These are phyloP conservation scores for Nephrotoma appendiculata DNA, from an alignment of 2,888 invertebrate genomes.

Conservation along the genomic window DNA sequence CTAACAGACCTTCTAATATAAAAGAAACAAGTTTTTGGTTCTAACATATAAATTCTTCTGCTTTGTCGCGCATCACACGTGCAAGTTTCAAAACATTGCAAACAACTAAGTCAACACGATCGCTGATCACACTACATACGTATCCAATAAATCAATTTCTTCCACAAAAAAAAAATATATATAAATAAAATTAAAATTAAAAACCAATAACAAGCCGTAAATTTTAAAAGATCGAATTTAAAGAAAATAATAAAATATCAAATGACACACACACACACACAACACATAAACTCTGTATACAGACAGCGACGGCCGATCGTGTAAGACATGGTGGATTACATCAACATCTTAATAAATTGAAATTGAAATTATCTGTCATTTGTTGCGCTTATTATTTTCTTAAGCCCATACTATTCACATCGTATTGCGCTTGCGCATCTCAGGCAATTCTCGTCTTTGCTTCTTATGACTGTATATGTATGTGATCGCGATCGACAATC, in stretches of 20 bases:
- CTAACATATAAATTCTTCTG: not conserved
- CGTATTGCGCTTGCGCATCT: not conserved
- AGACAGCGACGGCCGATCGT: not conserved
- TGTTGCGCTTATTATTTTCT: not conserved
- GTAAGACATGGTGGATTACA: not conserved
- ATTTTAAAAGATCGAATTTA: not conserved
- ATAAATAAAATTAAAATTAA: not conserved
- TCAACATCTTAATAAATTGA: not conserved
- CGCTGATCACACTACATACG: not conserved
- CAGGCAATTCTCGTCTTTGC: not conserved
- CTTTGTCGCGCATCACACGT: not conserved
- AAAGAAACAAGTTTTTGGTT: not conserved
- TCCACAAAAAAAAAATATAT: not conserved
- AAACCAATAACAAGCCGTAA: not conserved
- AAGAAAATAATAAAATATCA: not conserved
- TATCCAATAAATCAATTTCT: not conserved
- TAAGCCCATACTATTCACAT: not conserved
- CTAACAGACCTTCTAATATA: not conserved
- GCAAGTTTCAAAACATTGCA: not conserved
- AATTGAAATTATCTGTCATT: not conserved
- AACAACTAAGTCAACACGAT: not conserved
- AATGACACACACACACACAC: not conserved
- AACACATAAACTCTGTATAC: not conserved
- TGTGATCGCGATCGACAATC: not conserved
- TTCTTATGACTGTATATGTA: not conserved